Evolutionary conservation across 2,113 vertebrate genomes (phyloP).

Genomic region (Myotis brandtii): DNA sequence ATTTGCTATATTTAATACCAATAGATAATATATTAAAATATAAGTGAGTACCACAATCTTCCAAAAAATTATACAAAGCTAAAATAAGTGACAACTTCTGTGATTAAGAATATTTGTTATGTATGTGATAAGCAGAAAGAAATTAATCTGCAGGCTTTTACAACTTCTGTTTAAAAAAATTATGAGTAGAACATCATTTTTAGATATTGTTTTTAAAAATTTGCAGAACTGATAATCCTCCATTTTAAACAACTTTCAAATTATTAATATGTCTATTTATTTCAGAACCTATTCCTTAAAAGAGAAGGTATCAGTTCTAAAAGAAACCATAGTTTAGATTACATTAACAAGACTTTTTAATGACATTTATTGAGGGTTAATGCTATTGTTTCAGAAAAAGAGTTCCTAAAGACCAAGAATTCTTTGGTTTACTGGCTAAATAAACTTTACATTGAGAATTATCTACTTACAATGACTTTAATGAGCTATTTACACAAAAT

Average conservation of each 20-base stretch:
- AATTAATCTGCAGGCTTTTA: neutral
- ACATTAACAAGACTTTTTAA: slow-evolving; percentile 18
- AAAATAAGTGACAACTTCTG: slow-evolving; percentile 30
- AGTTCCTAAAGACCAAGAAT: slow-evolving; percentile 27
- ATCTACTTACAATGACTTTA: slow-evolving; percentile 23
- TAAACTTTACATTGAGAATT: slow-evolving; percentile 25
- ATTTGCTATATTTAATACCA: neutral
- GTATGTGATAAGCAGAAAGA: neutral
- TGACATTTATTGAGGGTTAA: neutral
- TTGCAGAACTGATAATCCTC: neutral
- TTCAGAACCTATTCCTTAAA: slow-evolving; percentile 48
- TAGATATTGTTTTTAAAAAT: slow-evolving; percentile 1
- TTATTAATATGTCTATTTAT: slow-evolving; percentile 50
- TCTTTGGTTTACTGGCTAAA: slow-evolving; percentile 9
- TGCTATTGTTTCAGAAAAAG: slow-evolving; percentile 11
- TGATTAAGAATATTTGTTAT: slow-evolving; percentile 28
- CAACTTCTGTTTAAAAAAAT: neutral
- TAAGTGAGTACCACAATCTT: neutral
- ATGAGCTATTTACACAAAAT: slow-evolving; percentile 10
- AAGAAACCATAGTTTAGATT: neutral
- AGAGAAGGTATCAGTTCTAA: neutral
- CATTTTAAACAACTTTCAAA: neutral
- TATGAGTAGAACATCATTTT: neutral
- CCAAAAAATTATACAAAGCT: neutral
- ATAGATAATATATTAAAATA: slow-evolving; percentile 27